Evolutionary conservation across 2,113 vertebrate genomes (phyloP).

Genomic region (Dasypus novemcinctus): DNA sequence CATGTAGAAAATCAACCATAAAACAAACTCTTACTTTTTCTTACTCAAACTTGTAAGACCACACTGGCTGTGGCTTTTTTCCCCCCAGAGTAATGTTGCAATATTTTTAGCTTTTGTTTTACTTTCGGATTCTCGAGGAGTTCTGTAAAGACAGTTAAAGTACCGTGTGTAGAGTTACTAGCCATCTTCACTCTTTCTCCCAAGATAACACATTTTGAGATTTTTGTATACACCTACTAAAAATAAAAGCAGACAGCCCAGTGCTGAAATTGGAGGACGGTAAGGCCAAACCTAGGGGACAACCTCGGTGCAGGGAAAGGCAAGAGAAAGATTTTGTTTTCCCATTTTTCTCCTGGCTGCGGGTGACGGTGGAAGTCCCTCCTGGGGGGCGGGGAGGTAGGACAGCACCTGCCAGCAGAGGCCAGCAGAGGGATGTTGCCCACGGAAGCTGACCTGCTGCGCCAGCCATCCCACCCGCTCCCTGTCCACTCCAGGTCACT

Average conservation of each 20-base stretch:
- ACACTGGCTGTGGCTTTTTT: fast-evolving
- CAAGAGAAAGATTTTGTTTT: not conserved
- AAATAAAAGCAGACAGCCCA: not conserved
- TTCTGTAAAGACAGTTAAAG: not conserved
- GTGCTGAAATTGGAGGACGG: fast-evolving
- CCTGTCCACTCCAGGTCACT: fast-evolving
- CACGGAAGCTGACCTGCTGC: not conserved
- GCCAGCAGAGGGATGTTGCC: fast-evolving
- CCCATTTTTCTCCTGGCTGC: not conserved
- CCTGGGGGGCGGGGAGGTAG: not conserved
- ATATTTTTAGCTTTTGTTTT: not conserved
- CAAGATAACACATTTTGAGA: not conserved
- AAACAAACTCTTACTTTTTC: not conserved
- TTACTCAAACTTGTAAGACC: not conserved
- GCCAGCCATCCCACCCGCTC: not conserved
- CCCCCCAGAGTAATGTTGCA: not conserved
- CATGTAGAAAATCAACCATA: not conserved
- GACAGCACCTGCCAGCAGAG: not conserved
- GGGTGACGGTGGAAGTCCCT: not conserved
- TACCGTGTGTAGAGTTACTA: fast-evolving
- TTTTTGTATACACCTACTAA: not conserved
- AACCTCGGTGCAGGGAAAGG: not conserved
- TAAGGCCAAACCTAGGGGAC: not conserved
- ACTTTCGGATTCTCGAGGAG: not conserved
- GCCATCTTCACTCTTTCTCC: not conserved